Evolutionary conservation across 1,140 invertebrate genomes (phyloP).

Genomic region (Epicauta chinensis): DNA sequence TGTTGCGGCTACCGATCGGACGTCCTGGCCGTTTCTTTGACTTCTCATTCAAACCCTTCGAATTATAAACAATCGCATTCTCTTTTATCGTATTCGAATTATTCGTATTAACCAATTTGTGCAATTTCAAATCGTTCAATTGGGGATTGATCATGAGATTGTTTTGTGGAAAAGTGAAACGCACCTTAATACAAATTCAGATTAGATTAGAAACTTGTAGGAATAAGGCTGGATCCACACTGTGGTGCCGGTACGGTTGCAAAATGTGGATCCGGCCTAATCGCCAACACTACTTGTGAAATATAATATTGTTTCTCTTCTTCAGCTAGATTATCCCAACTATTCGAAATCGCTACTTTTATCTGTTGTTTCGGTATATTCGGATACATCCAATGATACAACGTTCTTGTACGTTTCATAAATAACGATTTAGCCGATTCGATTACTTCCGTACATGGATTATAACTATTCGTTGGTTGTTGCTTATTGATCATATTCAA

Average conservation of each 20-base stretch:
- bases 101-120: conserved; percentile 11
- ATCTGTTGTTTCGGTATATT: conserved; percentile 37
- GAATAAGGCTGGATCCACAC: too few species aligned
- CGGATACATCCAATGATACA: conserved; percentile 44
- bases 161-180: conserved; percentile 33
- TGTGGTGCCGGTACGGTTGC: too few species aligned
- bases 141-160: conserved; percentile 41
- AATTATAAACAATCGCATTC: too few species aligned
- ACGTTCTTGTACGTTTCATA: conserved; percentile 41
- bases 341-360: conserved; percentile 33
- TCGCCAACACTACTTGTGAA: conserved; percentile 41
- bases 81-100: conserved; percentile 11
- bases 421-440: conserved; percentile 41
- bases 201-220: neutral
- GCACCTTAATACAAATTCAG: conserved; percentile 30
- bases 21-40: conserved; percentile 12
- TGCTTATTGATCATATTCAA: neutral
- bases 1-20: conserved; percentile 22
- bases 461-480: neutral
- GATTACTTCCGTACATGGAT: conserved; percentile 29
- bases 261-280: too few species aligned
- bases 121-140: conserved; percentile 11
- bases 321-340: conserved; percentile 37
- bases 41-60: too few species aligned
- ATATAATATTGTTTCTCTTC: conserved; percentile 42